A percentile compares a stretch with the other conserved stretches of the same genome.
Evolutionary conservation across 1,140 invertebrate species (phyloP).

Genomic region (Drosophila tsacasi): DNA sequence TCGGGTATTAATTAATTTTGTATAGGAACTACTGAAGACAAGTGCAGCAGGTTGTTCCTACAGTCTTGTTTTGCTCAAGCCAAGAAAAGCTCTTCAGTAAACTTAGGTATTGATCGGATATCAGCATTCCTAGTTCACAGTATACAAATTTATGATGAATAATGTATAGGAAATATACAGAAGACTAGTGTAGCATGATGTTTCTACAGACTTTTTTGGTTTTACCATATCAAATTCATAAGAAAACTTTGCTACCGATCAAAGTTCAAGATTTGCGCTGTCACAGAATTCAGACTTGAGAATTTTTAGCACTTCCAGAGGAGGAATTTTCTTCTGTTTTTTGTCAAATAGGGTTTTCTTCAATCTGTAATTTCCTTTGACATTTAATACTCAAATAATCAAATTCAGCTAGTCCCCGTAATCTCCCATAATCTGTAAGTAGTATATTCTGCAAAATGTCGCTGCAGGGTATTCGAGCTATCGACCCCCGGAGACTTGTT

Average conservation of each 20-base stretch:
- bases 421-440: not conserved
- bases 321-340: not conserved
- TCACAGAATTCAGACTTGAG: not conserved
- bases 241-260: too few species aligned
- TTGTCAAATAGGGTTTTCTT: not conserved
- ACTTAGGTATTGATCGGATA: not conserved
- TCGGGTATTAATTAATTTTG: not conserved
- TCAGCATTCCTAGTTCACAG: not conserved
- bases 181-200: too few species aligned
- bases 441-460: too few species aligned
- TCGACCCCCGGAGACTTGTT: constrained; percentile 15
- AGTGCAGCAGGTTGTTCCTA: not conserved
- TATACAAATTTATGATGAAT: not conserved
- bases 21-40: not conserved
- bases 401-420: not conserved
- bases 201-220: too few species aligned
- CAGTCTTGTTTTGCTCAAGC: not conserved
- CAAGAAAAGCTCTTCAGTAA: not conserved
- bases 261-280: too few species aligned
- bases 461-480: constrained; percentile 22
- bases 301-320: not conserved
- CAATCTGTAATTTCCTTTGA: not conserved
- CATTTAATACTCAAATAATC: not conserved
- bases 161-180: too few species aligned
- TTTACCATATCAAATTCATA: too few species aligned